phyloP scores from a whole-genome alignment of 2,797 vertebrate genomes.

The Glyptemys insculpta region DNA sequence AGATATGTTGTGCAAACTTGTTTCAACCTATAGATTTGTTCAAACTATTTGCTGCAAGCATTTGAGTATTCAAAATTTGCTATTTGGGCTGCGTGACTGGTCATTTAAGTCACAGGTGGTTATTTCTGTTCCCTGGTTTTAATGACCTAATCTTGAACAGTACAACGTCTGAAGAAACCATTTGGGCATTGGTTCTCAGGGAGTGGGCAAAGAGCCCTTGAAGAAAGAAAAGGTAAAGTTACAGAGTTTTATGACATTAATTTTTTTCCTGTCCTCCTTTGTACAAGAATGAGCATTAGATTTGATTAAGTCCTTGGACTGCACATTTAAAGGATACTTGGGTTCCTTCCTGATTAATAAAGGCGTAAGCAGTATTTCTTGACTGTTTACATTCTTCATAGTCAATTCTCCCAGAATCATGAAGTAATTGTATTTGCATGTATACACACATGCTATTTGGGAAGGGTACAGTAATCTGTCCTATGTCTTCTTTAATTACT shows the following conservation, averaged over 20 bases:
- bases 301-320: neutral
- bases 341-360: neutral
- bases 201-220: neutral
- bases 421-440: neutral
- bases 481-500: neutral
- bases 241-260: neutral
- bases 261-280: neutral
- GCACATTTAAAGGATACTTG: neutral
- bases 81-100: fast-evolving
- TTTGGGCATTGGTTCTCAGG: neutral
- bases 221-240: neutral
- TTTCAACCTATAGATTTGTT: neutral
- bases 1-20: neutral
- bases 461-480: neutral
- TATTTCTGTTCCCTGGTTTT: neutral
- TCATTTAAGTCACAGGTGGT: neutral
- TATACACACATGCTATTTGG: neutral
- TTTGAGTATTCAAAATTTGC: neutral
- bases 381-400: neutral
- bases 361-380: neutral
- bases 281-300: neutral
- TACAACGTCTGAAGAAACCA: neutral
- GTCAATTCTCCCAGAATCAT: neutral
- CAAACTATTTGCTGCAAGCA: neutral
- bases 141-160: neutral